phyloP scores from a whole-genome alignment of 1,140 invertebrate species.

The Pantala flavescens region DNA sequence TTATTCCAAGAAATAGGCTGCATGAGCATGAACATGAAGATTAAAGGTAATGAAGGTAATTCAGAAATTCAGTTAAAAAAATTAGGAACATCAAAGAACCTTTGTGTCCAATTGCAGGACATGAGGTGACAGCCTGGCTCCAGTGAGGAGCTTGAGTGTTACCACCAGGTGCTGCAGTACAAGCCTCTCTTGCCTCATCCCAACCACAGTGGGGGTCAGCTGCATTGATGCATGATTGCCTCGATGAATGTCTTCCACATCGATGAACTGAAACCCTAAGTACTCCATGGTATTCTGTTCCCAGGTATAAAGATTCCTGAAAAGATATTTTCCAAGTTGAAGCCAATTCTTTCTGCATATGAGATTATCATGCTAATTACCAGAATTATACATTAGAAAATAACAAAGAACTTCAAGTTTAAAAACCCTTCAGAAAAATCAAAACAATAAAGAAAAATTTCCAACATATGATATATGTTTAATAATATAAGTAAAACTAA shows the following conservation, averaged over 20 bases:
- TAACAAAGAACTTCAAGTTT: too few relatives aligned
- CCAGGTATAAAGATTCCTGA: conserved; percentile 40
- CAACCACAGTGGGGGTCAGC: conserved; percentile 92
- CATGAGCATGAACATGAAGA: too few relatives aligned
- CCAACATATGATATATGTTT: too few relatives aligned
- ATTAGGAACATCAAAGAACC: conserved; percentile 22
- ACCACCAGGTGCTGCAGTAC: conserved; percentile 52
- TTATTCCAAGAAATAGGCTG: too few relatives aligned
- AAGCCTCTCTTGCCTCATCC: conserved; percentile 62
- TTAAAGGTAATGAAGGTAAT: too few relatives aligned
- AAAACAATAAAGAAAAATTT: too few relatives aligned
- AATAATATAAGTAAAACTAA: too few relatives aligned
- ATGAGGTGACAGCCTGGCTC: conserved; percentile 57
- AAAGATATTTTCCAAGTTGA: conserved; percentile 17
- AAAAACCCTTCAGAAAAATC: too few relatives aligned
- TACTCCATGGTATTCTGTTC: conserved; percentile 30
- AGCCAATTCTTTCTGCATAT: too few relatives aligned
- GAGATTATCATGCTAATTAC: too few relatives aligned
- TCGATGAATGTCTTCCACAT: conserved; percentile 59
- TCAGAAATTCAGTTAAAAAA: too few relatives aligned
- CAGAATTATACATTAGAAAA: too few relatives aligned
- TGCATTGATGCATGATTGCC: conserved; percentile 63
- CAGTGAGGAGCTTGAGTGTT: conserved; percentile 51
- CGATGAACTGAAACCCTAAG: conserved; percentile 60
- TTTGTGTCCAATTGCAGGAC: conserved; percentile 47